Conservation (phyloP, 2,888 invertebrate genomes). For the Ochropleura plecta region DNA sequence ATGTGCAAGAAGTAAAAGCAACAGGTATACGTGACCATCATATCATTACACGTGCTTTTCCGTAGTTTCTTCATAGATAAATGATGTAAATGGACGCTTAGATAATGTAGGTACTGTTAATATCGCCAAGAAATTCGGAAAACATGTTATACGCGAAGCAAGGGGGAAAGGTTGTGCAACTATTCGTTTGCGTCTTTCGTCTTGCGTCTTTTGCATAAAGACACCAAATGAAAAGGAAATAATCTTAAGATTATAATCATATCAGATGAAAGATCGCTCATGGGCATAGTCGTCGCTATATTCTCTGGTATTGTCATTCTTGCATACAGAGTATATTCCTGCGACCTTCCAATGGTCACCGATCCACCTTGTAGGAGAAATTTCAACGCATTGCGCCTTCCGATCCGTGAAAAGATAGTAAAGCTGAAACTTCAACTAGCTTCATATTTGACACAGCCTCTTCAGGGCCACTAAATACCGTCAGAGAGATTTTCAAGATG, state of each 20-base stretch:
- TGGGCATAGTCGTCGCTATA: neutral
- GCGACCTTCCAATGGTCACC: neutral
- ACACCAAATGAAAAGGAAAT: too few species aligned
- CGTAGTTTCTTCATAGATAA: slow-evolving; percentile 9
- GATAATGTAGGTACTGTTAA: neutral
- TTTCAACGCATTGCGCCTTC: neutral
- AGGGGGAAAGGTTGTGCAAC: too few species aligned
- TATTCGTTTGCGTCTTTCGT: too few species aligned
- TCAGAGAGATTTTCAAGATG: neutral
- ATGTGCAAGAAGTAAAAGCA: slow-evolving; percentile 12
- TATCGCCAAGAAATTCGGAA: too few species aligned
- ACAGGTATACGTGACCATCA: neutral
- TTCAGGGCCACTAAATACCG: neutral
- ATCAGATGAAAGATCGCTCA: neutral
- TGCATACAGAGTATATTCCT: neutral
- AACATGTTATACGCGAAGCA: too few species aligned
- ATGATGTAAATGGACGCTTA: slow-evolving; percentile 11
- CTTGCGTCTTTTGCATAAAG: too few species aligned
- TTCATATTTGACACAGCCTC: slow-evolving; percentile 1
- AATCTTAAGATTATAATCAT: neutral
- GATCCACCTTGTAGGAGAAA: slow-evolving; percentile 1
- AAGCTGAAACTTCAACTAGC: neutral
- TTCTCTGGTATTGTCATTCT: neutral
- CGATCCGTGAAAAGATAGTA: neutral
- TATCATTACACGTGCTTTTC: slow-evolving; percentile 12